Conservation (phyloP, 2,888 invertebrate genomes). For the Hypomecis atomaria region DNA sequence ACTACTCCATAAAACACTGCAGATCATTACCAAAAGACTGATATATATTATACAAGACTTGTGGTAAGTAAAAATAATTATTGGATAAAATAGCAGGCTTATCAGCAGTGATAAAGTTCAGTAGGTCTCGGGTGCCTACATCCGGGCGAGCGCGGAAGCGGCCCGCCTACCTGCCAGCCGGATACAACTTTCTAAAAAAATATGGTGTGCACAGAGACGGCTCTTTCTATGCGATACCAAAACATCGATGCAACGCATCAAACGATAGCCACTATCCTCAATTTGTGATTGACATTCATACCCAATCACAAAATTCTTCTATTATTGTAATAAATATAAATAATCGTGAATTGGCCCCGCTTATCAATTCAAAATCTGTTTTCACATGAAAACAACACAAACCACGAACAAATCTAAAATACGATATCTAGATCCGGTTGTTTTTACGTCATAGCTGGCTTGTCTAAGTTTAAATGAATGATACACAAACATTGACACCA, state of each 20-base stretch:
- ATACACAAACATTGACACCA: conserved; percentile 25
- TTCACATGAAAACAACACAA: conserved; percentile 11
- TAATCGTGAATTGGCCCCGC: background rate
- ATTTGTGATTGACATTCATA: background rate
- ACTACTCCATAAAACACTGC: too few species aligned
- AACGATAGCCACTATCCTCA: conserved; percentile 25
- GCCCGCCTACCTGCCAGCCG: conserved; percentile 71
- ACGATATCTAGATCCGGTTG: conserved; percentile 28
- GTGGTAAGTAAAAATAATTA: background rate
- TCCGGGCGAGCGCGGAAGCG: conserved; percentile 76
- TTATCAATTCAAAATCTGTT: conserved; percentile 16
- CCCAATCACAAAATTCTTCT: too few species aligned
- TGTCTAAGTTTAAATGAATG: conserved; percentile 26
- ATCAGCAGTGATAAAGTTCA: conserved; percentile 49
- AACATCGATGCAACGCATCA: conserved; percentile 34
- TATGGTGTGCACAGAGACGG: conserved; percentile 60
- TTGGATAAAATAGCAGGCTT: conserved; percentile 23
- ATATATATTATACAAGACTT: too few species aligned
- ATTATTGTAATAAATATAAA: too few species aligned
- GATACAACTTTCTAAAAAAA: conserved; percentile 83
- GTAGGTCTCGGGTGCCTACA: conserved; percentile 68
- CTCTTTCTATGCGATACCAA: conserved; percentile 36
- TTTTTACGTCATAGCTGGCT: conserved; percentile 24
- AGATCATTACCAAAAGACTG: too few species aligned
- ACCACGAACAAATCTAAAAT: conserved; percentile 19